A percentile compares a stretch with the other conserved stretches of the same genome.
Conservation (phyloP, 35 echinoderm and acorn worm species). For the Ptychodera flava region DNA sequence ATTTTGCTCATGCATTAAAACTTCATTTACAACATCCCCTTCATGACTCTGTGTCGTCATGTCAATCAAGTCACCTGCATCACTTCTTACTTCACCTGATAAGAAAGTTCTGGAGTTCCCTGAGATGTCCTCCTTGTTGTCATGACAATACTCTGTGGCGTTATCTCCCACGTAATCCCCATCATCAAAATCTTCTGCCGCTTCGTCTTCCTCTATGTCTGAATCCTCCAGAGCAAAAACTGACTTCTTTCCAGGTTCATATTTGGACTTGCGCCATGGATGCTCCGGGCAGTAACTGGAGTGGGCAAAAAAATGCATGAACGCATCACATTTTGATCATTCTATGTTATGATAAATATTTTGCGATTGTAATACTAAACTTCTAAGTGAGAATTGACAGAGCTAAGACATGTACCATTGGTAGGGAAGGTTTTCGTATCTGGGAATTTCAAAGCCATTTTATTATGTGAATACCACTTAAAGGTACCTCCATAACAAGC, state of each 20-base stretch:
- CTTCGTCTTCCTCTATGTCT: constrained; percentile 35
- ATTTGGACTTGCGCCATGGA: constrained; percentile 47
- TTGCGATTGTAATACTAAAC: too few species aligned
- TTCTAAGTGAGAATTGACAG: too few species aligned
- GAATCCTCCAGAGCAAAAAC: constrained; percentile 43
- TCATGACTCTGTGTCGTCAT: not conserved
- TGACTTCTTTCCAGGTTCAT: constrained; percentile 64
- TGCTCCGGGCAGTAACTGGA: constrained; percentile 73
- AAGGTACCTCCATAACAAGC: too few species aligned
- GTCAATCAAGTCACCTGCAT: not conserved
- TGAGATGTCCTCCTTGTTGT: not conserved
- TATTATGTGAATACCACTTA: too few species aligned
- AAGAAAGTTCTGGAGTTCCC: not conserved
- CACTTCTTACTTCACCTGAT: not conserved
- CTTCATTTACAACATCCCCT: too few species aligned
- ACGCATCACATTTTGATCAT: not conserved
- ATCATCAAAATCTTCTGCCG: not conserved
- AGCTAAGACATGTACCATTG: too few species aligned
- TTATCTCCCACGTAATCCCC: not conserved
- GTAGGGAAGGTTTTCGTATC: too few species aligned
- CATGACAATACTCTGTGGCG: not conserved
- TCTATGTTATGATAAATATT: too few species aligned
- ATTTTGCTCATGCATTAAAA: too few species aligned
- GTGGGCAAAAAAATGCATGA: constrained; percentile 4
- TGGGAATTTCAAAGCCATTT: too few species aligned